Conservation (phyloP, 2,888 invertebrate species). For the Theretra japonica region DNA sequence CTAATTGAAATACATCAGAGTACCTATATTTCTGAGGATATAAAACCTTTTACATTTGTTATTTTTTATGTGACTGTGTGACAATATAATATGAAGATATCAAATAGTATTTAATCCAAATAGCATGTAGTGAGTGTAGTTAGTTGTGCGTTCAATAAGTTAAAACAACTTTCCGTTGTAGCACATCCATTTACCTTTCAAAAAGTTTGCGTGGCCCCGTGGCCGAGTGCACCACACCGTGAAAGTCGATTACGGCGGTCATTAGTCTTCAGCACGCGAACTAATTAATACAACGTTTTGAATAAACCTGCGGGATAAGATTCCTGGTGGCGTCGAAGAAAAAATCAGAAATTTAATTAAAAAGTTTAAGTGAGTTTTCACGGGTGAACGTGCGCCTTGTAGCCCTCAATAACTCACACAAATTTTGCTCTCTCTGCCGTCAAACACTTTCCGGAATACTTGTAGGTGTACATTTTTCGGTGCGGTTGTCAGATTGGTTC, state of each 20-base stretch:
- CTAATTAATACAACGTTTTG: slow-evolving; percentile 82
- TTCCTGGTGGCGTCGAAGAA: slow-evolving; percentile 62
- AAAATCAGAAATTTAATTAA: slow-evolving; percentile 84
- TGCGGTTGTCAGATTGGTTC: neutral
- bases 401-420: slow-evolving; percentile 74
- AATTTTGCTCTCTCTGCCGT: slow-evolving; percentile 66
- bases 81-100: neutral
- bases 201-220: slow-evolving; percentile 44
- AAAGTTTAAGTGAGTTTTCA: slow-evolving; percentile 84
- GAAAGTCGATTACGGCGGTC: slow-evolving; percentile 71
- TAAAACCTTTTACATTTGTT: neutral
- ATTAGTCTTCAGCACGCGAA: slow-evolving; percentile 71
- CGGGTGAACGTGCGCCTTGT: slow-evolving; percentile 71
- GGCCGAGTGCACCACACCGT: slow-evolving; percentile 56
- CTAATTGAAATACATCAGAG: slow-evolving; percentile 3
- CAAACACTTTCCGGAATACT: slow-evolving; percentile 9
- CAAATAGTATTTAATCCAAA: neutral
- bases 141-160: slow-evolving; percentile 16
- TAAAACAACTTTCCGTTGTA: slow-evolving; percentile 25
- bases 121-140: neutral
- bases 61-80: neutral
- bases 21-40: neutral
- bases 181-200: slow-evolving; percentile 46
- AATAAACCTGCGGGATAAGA: slow-evolving; percentile 74
- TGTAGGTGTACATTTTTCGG: neutral